Conservation (phyloP, 2,888 invertebrate species). For the Gortyna flavago region DNA sequence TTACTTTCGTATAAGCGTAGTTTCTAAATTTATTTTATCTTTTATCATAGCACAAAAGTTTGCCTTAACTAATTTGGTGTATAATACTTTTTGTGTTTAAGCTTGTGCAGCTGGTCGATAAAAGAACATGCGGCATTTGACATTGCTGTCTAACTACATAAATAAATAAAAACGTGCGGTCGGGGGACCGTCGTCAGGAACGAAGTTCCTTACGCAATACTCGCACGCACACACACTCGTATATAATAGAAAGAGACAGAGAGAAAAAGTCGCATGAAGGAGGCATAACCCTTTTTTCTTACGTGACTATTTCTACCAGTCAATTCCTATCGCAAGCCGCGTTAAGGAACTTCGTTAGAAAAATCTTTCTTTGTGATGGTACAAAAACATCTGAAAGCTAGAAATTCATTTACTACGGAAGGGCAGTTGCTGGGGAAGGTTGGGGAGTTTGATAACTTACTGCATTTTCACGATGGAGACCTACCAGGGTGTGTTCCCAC, state of each 20-base stretch:
- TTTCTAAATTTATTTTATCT: conserved; percentile 61
- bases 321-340: not conserved
- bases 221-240: not conserved
- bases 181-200: not conserved
- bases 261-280: not conserved
- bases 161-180: not conserved
- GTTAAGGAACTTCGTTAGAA: not conserved
- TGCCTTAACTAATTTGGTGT: conserved; percentile 48
- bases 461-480: conserved; percentile 1
- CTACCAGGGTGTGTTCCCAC: not conserved
- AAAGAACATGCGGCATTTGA: conserved; percentile 24
- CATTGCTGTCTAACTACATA: not conserved
- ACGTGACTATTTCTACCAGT: not conserved
- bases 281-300: not conserved
- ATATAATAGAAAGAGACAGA: not conserved
- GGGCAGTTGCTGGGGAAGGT: not conserved
- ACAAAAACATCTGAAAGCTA: conserved; percentile 3
- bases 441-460: not conserved
- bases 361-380: conserved; percentile 4
- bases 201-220: not conserved
- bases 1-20: conserved; percentile 54
- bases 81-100: conserved; percentile 45
- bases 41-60: conserved; percentile 59
- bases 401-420: not conserved
- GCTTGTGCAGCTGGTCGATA: conserved; percentile 55